A percentile compares a stretch with the other conserved stretches of the same genome.
Evolutionary conservation across 1,140 invertebrate species (phyloP).

Genomic region (Pemphigus obesinymphae): DNA sequence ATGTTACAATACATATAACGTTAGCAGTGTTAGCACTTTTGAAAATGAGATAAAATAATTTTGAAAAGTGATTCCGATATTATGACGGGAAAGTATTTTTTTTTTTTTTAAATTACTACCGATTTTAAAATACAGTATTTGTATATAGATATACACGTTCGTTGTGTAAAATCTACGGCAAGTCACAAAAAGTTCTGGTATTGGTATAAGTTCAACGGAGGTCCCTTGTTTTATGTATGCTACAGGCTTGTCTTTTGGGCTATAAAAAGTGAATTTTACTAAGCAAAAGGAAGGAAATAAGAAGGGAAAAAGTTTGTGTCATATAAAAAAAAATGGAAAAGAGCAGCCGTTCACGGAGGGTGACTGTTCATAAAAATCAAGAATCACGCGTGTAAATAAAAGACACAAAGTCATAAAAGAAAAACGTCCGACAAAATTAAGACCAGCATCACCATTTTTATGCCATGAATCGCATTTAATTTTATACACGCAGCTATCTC

Average conservation of each 20-base stretch:
- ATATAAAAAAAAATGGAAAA: slow-evolving; percentile 6
- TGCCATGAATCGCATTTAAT: neutral
- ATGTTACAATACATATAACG: neutral
- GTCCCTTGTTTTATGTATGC: neutral
- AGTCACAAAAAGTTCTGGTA: slow-evolving; percentile 9
- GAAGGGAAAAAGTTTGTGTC: slow-evolving; percentile 25
- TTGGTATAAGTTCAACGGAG: neutral
- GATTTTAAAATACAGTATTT: neutral
- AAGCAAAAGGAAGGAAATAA: neutral
- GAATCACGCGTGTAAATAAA: slow-evolving; percentile 14
- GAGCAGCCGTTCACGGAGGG: slow-evolving; percentile 10
- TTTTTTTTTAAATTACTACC: neutral
- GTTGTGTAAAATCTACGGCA: slow-evolving; percentile 10
- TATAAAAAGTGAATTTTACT: slow-evolving; percentile 12
- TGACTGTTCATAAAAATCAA: slow-evolving; percentile 27
- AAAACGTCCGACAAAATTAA: neutral
- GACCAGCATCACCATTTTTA: neutral
- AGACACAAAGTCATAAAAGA: slow-evolving; percentile 12
- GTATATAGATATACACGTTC: neutral
- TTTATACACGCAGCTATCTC: neutral
- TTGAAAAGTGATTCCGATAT: neutral
- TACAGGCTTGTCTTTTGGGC: slow-evolving; percentile 3
- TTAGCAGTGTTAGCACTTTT: neutral
- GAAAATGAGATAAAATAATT: neutral
- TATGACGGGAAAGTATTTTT: neutral